Conservation (phyloP, 1,140 invertebrate species). For the Panagrolaimus sp. region DNA sequence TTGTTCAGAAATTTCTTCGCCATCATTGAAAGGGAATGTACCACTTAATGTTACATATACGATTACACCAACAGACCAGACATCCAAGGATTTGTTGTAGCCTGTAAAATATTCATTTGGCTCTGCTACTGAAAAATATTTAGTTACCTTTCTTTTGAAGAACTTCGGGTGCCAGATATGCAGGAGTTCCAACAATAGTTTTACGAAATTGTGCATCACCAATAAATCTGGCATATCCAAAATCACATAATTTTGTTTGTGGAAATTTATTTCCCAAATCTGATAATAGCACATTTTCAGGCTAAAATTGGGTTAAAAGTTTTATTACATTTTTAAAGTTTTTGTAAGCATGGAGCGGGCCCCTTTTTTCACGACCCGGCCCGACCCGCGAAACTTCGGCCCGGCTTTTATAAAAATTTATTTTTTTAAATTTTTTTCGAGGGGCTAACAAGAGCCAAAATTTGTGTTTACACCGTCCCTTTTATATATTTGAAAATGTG, state of each 20-base stretch:
- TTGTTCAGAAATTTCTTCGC: constrained; percentile 98
- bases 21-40: constrained; percentile 98
- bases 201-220: constrained; percentile 94
- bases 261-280: constrained; percentile 49
- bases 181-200: constrained; percentile 83
- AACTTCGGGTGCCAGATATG: constrained; percentile 82
- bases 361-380: too few relatives aligned
- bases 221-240: constrained; percentile 96
- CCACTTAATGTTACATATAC: constrained; percentile 84
- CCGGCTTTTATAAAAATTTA: too few relatives aligned
- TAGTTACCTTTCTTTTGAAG: constrained; percentile 69
- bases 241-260: constrained; percentile 83
- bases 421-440: too few relatives aligned
- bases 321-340: too few relatives aligned
- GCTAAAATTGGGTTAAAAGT: background rate
- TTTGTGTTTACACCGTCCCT: too few relatives aligned
- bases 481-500: too few relatives aligned
- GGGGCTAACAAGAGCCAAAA: too few relatives aligned
- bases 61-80: constrained; percentile 99
- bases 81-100: constrained; percentile 94
- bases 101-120: constrained; percentile 67
- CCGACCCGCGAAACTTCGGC: too few relatives aligned
- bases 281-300: constrained; percentile 56
- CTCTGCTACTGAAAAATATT: background rate
- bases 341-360: too few relatives aligned